Evolutionary conservation across 2,888 invertebrate genomes (phyloP).

Genomic region (Tenthredo livida): DNA sequence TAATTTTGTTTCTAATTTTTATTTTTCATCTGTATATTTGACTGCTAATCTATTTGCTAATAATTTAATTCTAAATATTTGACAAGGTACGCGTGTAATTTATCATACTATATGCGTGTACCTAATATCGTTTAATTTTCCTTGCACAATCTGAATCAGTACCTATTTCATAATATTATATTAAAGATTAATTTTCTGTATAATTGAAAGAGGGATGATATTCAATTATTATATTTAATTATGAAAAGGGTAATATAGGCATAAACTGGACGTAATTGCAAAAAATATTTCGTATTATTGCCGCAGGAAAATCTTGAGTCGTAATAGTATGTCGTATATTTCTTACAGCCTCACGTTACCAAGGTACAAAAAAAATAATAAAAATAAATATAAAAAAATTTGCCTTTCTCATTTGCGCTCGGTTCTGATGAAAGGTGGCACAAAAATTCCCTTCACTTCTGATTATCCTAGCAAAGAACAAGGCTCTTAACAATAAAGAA

Average conservation of each 20-base stretch:
- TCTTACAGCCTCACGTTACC: neutral
- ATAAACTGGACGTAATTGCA: neutral
- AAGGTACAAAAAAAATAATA: neutral
- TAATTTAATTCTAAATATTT: neutral
- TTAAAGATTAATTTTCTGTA: neutral
- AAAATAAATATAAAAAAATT: neutral
- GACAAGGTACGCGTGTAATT: neutral
- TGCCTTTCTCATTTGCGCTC: conserved; percentile 6
- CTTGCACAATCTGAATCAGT: neutral
- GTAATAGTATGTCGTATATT: conserved; percentile 10
- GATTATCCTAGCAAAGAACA: conserved; percentile 29
- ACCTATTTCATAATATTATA: neutral
- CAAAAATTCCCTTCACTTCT: conserved; percentile 7
- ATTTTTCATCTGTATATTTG: neutral
- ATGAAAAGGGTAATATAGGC: neutral
- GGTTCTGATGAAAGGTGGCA: conserved; percentile 13
- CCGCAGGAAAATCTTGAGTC: neutral
- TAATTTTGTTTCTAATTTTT: neutral
- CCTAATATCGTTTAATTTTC: neutral
- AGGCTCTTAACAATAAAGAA: conserved; percentile 19
- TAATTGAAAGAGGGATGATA: neutral
- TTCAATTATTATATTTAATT: neutral
- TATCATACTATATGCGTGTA: neutral
- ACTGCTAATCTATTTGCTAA: neutral
- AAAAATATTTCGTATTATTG: neutral